These are phyloP conservation scores for Drosophila hydei DNA, from an alignment of 1,140 invertebrate genomes.

Conservation along the genomic window DNA sequence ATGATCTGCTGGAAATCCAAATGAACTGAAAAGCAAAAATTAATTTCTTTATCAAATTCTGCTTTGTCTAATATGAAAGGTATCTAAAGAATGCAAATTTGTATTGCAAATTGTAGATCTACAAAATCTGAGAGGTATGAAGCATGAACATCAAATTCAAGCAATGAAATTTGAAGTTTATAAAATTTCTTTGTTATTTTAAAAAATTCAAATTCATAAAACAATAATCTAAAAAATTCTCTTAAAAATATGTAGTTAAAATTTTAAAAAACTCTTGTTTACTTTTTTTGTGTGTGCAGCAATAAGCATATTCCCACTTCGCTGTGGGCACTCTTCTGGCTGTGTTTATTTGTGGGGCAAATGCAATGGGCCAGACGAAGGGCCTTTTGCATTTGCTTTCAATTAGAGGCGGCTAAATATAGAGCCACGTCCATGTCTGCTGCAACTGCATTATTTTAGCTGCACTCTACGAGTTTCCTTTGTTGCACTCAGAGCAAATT, in stretches of 20 bases:
- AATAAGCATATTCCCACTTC: slow-evolving; percentile 8
- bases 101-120: too few relatives aligned
- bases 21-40: background rate
- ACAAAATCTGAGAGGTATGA: too few relatives aligned
- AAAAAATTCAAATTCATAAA: too few relatives aligned
- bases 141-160: too few relatives aligned
- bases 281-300: slow-evolving; percentile 1
- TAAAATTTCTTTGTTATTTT: too few relatives aligned
- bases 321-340: slow-evolving; percentile 1
- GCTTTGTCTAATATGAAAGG: too few relatives aligned
- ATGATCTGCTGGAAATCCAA: too few relatives aligned
- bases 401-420: slow-evolving; percentile 63
- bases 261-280: background rate
- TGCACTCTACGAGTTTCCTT: slow-evolving; percentile 48
- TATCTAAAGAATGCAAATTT: too few relatives aligned
- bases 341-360: slow-evolving; percentile 39
- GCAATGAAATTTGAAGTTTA: too few relatives aligned
- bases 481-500: slow-evolving; percentile 59
- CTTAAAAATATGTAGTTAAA: too few relatives aligned
- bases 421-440: slow-evolving; percentile 21
- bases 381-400: slow-evolving; percentile 43
- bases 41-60: too few relatives aligned
- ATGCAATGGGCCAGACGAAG: slow-evolving; percentile 13
- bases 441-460: slow-evolving; percentile 47
- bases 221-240: too few relatives aligned